These are phyloP conservation scores for Pinna nobilis DNA, from an alignment of 1,140 invertebrate genomes.

Conservation along the genomic window DNA sequence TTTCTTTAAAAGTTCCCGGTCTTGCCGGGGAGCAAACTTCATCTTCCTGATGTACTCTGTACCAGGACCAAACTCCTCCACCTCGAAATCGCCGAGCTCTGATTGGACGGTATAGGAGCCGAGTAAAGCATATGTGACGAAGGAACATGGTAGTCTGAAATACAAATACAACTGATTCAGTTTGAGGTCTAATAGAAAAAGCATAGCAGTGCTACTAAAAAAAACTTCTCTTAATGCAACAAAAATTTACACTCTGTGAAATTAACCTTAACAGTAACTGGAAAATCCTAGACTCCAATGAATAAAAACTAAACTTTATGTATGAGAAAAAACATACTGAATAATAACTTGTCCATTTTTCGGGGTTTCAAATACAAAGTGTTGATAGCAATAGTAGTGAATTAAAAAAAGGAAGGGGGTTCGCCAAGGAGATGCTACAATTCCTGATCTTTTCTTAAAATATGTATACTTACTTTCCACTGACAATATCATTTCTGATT, in stretches of 20 bases:
- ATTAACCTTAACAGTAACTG: too few relatives aligned
- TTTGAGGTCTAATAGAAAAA: not conserved
- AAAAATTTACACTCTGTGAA: too few relatives aligned
- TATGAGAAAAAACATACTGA: too few relatives aligned
- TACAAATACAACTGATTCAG: not conserved
- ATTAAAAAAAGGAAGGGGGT: too few relatives aligned
- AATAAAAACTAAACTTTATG: too few relatives aligned
- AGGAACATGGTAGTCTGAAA: constrained; percentile 92
- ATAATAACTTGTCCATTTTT: too few relatives aligned
- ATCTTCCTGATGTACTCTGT: constrained; percentile 90
- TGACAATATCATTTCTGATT: constrained; percentile 94
- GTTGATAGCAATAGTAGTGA: too few relatives aligned
- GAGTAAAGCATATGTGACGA: constrained; percentile 96
- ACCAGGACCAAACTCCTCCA: constrained; percentile 83
- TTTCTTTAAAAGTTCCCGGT: constrained; percentile 92
- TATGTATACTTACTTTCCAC: constrained; percentile 80
- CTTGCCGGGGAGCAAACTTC: constrained; percentile 89
- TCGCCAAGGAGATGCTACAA: too few relatives aligned
- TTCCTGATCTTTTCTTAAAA: not conserved
- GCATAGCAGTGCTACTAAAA: not conserved
- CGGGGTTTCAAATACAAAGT: too few relatives aligned
- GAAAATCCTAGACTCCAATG: too few relatives aligned
- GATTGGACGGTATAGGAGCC: constrained; percentile 98
- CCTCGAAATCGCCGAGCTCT: constrained; percentile 97
- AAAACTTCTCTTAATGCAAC: not conserved